A percentile compares a stretch with the other conserved stretches of the same genome.
Conservation (phyloP, 2,888 invertebrate genomes). For the Peribatodes rhomboidaria region DNA sequence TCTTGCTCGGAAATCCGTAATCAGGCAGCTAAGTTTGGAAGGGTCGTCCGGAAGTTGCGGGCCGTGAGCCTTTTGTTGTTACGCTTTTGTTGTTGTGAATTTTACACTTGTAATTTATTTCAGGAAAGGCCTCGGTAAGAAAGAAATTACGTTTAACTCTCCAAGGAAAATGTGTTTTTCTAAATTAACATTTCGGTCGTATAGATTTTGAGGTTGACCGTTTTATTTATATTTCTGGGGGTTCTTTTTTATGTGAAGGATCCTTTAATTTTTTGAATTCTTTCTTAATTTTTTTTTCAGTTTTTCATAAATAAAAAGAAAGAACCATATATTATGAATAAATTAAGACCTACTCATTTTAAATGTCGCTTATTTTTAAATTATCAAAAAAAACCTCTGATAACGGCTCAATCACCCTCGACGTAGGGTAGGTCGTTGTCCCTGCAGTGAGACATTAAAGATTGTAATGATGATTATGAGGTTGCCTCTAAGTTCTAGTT, state of each 20-base stretch:
- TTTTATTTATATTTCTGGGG: slow-evolving; percentile 24
- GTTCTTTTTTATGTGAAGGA: slow-evolving; percentile 9
- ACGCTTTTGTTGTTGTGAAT: slow-evolving; percentile 86
- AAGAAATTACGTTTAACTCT: slow-evolving; percentile 85
- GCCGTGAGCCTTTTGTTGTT: slow-evolving; percentile 86
- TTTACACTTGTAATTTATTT: slow-evolving; percentile 87
- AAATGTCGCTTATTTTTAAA: too few relatives aligned
- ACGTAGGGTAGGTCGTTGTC: too few relatives aligned
- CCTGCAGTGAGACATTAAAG: too few relatives aligned
- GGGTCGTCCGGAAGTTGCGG: slow-evolving; percentile 85
- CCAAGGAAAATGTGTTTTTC: slow-evolving; percentile 84
- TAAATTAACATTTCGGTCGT: slow-evolving; percentile 79
- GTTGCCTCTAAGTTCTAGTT: too few relatives aligned
- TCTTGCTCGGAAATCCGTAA: slow-evolving; percentile 85
- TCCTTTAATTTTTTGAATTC: background rate
- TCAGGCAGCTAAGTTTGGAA: slow-evolving; percentile 86
- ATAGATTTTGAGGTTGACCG: slow-evolving; percentile 63
- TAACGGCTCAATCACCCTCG: too few relatives aligned
- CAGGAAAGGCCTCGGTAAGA: slow-evolving; percentile 84
- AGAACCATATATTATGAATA: too few relatives aligned
- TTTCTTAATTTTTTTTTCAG: too few relatives aligned
- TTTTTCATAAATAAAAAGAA: too few relatives aligned
- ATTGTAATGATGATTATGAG: too few relatives aligned
- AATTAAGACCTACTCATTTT: too few relatives aligned
- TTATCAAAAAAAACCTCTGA: too few relatives aligned